Base-by-base conservation (phyloP, 2,888 invertebrate genomes). In the Ctenicera cuprea region DNA sequence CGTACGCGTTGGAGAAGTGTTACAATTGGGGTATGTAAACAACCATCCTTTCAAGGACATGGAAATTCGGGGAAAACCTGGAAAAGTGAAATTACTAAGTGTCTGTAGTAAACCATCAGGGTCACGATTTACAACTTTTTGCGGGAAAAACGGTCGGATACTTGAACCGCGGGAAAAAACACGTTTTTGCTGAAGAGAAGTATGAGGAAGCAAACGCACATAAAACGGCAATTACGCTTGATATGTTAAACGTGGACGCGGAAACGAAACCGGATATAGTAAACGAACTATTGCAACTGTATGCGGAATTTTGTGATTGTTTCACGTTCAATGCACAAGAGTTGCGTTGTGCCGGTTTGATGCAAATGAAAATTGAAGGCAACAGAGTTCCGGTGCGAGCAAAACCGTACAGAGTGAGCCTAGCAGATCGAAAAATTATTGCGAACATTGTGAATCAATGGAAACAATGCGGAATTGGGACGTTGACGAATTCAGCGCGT, bases 401-500 rank as follows among this genome's bases (percentile, higher is more conserved):
- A 0, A 77, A 76, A 66, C 70, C 76, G 2, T 76, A 76, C 20
- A 48, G 68, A 3, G 66, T 18, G 3, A 74, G 48, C 54, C 1
- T 22, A n/a, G 7, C 54, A 14, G 74, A 76, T 3, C 33, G 69
- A 26, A 14, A 70, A 48, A 59, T 26, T 3, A 77, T 77, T 9
- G 16, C 3, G 12, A 54, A 74, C 14, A 80, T 77, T 12, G 68
- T 80, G 0, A 52, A 22, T 0, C 74, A 78, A 14, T 79, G 80
- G 77, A 77, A 76, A 54, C 18, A 57, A 16, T 57, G 33, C 0
- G 79, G 79, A 45, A 65, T 80, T 1, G 78, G 76, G 9, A 72
- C 61, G 1, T 79, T 80, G 11, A 80, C 79, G n/a, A 64, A 8
- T n/a, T 80, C 79, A 3, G 57, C 77, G 1, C 79, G 80, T 62